Base-by-base conservation (phyloP, 2,888 invertebrate genomes). In the Lasioglossum vierecki region DNA sequence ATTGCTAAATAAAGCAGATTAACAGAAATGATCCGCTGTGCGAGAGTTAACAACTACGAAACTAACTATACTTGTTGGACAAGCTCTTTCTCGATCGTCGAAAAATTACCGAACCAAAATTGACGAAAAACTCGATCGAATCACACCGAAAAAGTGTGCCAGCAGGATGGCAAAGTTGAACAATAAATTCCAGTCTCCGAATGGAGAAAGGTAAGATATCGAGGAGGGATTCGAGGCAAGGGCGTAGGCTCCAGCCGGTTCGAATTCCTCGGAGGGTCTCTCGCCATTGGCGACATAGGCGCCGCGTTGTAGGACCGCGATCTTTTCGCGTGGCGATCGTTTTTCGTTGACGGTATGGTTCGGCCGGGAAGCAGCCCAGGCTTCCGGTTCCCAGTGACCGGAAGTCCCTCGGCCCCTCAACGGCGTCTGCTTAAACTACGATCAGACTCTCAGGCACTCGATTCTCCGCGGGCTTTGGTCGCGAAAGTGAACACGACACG, bases 371-470 rank as follows among this genome's bases (percentile, higher is more conserved):
- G 30, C 35, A 49, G 63, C 41, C 76, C 66, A 49, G 44, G 53
- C 57, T 72, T 9, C 74, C 53, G 44, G 46, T 73, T 5, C n/a
- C 72, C 41, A 68, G 46, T 22, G 35, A 73, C 84, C 84, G 75
- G 80, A 80, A 80, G 76, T 79, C 63, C 26, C 70, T 57, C 78
- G 78, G 44, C 73, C 76, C 68, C 83, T 71, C 86, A 79, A 79
- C 78, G 63, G 68, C 76, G 68, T 71, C 73, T 68, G 57, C 79
- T 83, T 90, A 85, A 76, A 88, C 86, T 88, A 88, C 85, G 83
- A 85, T 90, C 87, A 88, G 88, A 91, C 90, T 90, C 88, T 89
- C 86, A 91, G 85, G 87, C 84, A 91, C 90, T 91, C 90, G 84
- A 89, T 88, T 91, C 86, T 91, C 68, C 91, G 88, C 77, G 86